Conservation (phyloP, 2,888 invertebrate species). For the Hypselothyrea guttata region DNA sequence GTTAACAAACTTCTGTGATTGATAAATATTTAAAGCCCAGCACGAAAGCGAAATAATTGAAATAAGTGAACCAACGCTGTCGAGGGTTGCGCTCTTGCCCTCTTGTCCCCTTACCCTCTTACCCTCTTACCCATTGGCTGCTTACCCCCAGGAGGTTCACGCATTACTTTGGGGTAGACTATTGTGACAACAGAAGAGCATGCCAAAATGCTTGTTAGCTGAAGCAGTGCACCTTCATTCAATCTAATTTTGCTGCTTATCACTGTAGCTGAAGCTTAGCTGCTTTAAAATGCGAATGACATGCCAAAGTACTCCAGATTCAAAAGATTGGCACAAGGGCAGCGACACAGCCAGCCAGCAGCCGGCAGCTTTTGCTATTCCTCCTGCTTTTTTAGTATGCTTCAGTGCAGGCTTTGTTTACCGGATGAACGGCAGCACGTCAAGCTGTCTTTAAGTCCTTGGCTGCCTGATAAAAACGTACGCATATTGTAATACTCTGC, state of each 20-base stretch:
- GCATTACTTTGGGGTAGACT: constrained; percentile 32
- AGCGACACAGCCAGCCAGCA: constrained; percentile 39
- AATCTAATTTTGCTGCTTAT: constrained; percentile 78
- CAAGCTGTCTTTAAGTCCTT: constrained; percentile 51
- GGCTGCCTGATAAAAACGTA: constrained; percentile 14
- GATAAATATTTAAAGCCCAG: constrained; percentile 82
- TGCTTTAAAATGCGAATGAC: constrained; percentile 79
- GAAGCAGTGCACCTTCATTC: constrained; percentile 64
- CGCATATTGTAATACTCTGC: background rate
- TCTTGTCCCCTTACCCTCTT: constrained; percentile 6
- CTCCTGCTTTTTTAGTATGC: constrained; percentile 33
- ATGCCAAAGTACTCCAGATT: constrained; percentile 75
- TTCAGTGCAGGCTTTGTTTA: constrained; percentile 71
- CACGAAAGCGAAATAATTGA: constrained; percentile 83
- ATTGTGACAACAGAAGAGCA: constrained; percentile 67
- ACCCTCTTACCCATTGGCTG: background rate
- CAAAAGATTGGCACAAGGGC: constrained; percentile 63
- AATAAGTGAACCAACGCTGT: constrained; percentile 81
- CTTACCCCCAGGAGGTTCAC: background rate
- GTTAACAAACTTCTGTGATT: constrained; percentile 82
- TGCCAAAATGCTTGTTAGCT: constrained; percentile 59
- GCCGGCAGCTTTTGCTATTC: constrained; percentile 23
- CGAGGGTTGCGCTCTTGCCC: constrained; percentile 42
- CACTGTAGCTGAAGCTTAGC: constrained; percentile 75
- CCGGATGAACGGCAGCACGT: constrained; percentile 53